Conservation (phyloP, 2,113 vertebrate genomes). For the Hyaena hyaena region DNA sequence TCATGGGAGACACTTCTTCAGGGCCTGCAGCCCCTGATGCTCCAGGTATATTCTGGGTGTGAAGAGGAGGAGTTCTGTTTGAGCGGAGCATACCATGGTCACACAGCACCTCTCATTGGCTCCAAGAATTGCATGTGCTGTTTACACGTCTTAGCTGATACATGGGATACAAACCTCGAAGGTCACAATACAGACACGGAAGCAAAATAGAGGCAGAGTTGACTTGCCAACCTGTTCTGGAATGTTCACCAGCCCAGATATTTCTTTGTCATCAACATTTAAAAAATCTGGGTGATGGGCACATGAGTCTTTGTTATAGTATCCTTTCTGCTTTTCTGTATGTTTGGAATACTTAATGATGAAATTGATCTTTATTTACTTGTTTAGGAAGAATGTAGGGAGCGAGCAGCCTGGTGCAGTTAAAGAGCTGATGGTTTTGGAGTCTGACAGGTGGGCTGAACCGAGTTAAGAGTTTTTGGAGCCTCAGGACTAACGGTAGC, state of each 20-base stretch:
- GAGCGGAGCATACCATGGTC: fast-evolving
- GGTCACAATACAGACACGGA: fast-evolving
- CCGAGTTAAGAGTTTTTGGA: background rate
- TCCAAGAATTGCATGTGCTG: fast-evolving
- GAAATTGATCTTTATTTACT: background rate
- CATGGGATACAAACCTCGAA: fast-evolving
- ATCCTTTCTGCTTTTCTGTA: background rate
- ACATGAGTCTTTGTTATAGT: background rate
- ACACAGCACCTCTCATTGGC: background rate
- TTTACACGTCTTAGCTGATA: fast-evolving
- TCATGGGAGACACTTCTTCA: fast-evolving
- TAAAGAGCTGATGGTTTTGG: background rate
- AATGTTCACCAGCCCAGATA: background rate
- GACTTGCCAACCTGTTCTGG: background rate
- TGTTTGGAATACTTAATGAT: background rate
- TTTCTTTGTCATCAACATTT: background rate
- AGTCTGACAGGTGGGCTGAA: background rate
- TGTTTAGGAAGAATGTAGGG: background rate
- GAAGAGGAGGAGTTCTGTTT: background rate
- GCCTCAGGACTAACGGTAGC: background rate
- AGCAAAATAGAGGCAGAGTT: fast-evolving
- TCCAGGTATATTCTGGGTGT: background rate
- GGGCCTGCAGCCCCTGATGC: background rate
- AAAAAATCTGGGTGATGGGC: background rate
- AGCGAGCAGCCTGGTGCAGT: background rate